phyloP scores from a whole-genome alignment of 2,888 invertebrate genomes.

The Philaethria dido region DNA sequence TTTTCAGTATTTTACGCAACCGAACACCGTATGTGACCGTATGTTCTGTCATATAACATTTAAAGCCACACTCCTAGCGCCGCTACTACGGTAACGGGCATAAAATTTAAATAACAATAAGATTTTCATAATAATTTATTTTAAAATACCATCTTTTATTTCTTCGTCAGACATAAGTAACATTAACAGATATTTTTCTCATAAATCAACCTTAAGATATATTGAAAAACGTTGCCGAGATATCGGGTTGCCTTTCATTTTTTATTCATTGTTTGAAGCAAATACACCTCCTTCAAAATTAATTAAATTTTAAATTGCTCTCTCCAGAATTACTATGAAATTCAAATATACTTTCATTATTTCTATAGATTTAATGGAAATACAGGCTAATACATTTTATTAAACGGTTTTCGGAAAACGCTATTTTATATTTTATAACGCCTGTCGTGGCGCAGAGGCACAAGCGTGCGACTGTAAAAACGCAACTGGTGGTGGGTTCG shows the following conservation, averaged over 20 bases:
- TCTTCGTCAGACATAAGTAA: neutral
- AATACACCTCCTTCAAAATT: conserved; percentile 10
- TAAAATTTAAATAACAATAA: neutral
- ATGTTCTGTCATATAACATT: no score
- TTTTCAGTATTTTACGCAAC: no score
- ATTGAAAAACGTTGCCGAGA: conserved; percentile 2
- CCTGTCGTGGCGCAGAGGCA: no score
- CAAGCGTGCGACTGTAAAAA: no score
- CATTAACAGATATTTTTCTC: neutral
- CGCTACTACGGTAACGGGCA: neutral
- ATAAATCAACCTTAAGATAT: conserved; percentile 9
- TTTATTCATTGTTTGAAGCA: conserved; percentile 20
- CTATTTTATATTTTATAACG: no score
- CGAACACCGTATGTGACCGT: no score
- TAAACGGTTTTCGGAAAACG: no score
- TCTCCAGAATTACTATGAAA: conserved; percentile 5
- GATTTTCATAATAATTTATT: neutral
- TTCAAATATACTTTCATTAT: conserved; percentile 12
- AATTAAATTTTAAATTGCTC: conserved; percentile 18
- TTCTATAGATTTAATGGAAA: neutral
- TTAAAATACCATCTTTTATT: neutral
- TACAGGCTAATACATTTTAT: neutral
- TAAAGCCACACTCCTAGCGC: no score
- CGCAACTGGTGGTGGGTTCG: no score
- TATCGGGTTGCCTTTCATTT: conserved; percentile 12